Evolutionary conservation across 2,888 invertebrate genomes (phyloP), one percentile per base, ranked within the genome.

Genomic region (Thereva nobilitata): DNA sequence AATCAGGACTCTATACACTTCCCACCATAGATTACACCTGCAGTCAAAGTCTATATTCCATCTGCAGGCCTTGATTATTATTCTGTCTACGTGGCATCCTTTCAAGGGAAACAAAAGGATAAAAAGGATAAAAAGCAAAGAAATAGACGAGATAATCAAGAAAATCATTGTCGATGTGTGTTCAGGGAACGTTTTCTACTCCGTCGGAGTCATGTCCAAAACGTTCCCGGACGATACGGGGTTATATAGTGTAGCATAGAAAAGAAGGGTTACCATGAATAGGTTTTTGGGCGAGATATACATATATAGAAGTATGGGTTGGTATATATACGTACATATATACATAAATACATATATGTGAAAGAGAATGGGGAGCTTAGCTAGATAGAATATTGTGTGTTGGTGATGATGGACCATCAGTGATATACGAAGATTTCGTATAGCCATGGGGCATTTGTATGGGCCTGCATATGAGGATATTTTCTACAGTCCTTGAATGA

Each of bases 1-100:
- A 64, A 64, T 64, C 64, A 64, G 64, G 45, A 49, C 44, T 53
- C 44, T 64, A 49, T 64, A 53, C 53, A 64, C 53, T 52, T 64
- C 44, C 23, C 41, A 52, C 64, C 42, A 40, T 23, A 53, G 64
- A 64, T 64, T 64, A 49, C 52, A 64, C 53, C 53, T 64, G 64
- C 64, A 64, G 64, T 64, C 50, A 56, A 64, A 37, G 64, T 64
- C 53, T 41, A 23, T 23, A 44, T 61, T 53, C 53, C 44, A 44
- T 64, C 64, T 53, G 53, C 64, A 64, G 64, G 44, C 64, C 50
- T 64, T 64, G 64, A 64, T 64, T 64, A 64, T 64, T 64, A 64
- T 64, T 64, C 64, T 37, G 64, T 64, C 53, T 64, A 64, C 64
- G 64, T 64, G 64, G 52, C 44, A 64, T 53, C 49, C 64, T 64